Percentiles rank a stretch among this genome's conserved stretches.
These are phyloP conservation scores for Boloria selene DNA, from an alignment of 2,888 invertebrate genomes.

Conservation along the genomic window DNA sequence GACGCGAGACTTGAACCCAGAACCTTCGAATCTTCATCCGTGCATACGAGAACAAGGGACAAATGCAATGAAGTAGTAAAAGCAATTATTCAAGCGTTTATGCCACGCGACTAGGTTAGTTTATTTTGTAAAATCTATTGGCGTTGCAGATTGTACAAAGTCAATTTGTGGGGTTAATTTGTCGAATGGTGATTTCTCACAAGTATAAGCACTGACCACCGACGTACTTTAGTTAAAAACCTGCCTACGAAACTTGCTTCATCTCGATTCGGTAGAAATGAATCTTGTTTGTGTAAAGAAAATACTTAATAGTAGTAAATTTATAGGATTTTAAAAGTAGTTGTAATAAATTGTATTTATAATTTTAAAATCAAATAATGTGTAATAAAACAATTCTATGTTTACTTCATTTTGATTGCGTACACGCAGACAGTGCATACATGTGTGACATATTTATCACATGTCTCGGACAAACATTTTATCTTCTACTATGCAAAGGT, in stretches of 20 bases:
- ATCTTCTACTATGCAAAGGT: no score
- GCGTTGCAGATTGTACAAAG: no score
- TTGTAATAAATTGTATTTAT: neutral
- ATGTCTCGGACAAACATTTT: no score
- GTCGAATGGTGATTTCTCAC: neutral
- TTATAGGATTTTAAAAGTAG: neutral
- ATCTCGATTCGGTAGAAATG: conserved; percentile 6
- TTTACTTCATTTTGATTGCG: conserved; percentile 1
- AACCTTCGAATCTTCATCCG: no score
- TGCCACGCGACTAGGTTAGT: no score
- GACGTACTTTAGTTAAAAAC: conserved; percentile 10
- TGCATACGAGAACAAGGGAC: no score
- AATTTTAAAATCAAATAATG: neutral
- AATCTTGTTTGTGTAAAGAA: conserved; percentile 4
- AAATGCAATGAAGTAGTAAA: no score
- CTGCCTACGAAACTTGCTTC: conserved; percentile 21
- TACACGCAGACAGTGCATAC: neutral
- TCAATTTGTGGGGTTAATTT: no score
- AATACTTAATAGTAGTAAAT: neutral
- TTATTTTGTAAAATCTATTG: no score
- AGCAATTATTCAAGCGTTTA: no score
- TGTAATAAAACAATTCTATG: neutral
- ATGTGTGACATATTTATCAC: no score
- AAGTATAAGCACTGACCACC: neutral
- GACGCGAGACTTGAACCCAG: no score